A percentile compares a stretch with the other conserved stretches of the same genome.
These are phyloP conservation scores for Amblyornis subalaris DNA, from an alignment of 2,113 vertebrate species.

Conservation along the genomic window DNA sequence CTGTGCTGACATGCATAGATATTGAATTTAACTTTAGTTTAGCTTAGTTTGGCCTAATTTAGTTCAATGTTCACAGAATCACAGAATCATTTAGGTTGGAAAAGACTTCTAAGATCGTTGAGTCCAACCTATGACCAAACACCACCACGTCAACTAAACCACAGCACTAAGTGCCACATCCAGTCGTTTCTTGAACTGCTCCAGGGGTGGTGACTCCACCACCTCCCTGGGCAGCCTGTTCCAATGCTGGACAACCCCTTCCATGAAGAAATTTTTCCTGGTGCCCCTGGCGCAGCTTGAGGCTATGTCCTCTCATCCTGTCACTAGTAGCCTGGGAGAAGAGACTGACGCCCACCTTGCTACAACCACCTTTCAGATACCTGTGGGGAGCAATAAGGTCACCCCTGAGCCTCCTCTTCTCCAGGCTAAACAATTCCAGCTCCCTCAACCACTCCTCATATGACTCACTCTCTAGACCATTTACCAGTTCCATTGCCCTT, in stretches of 20 bases:
- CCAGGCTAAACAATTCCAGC: background rate
- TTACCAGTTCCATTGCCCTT: background rate
- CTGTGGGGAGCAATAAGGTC: background rate
- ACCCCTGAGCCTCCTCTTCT: background rate
- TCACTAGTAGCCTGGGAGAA: background rate
- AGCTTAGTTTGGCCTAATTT: background rate
- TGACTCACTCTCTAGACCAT: background rate
- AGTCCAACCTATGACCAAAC: rapidly evolving
- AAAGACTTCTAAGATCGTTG: background rate
- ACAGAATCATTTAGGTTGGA: background rate
- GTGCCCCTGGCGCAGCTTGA: background rate
- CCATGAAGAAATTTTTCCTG: background rate
- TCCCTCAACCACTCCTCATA: background rate
- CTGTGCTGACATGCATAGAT: background rate
- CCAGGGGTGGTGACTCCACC: background rate
- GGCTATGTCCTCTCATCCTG: background rate
- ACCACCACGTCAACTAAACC: background rate
- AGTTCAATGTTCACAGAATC: background rate
- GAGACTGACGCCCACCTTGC: background rate
- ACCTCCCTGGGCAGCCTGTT: background rate
- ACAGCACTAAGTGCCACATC: background rate
- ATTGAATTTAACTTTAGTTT: background rate
- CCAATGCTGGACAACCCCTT: background rate
- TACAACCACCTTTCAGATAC: background rate
- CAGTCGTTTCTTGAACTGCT: background rate